Evolutionary conservation across 2,888 invertebrate species (phyloP).

Genomic region (Troides oblongomaculatus): DNA sequence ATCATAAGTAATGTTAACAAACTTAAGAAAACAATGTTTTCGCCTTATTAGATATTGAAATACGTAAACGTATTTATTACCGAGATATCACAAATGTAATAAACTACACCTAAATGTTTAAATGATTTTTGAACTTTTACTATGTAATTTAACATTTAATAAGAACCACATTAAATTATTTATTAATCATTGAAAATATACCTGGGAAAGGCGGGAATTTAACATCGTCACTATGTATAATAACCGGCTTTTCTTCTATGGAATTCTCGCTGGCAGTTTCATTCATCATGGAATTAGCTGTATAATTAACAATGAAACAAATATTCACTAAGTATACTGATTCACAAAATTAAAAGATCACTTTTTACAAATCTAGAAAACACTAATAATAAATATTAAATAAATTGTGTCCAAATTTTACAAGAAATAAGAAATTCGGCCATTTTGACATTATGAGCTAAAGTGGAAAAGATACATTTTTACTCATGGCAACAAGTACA

Average conservation of each 20-base stretch:
- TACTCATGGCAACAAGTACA: background rate
- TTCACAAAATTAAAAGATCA: conserved; percentile 4
- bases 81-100: background rate
- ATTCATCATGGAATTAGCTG: conserved; percentile 53
- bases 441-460: conserved; percentile 53
- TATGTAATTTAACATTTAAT: background rate
- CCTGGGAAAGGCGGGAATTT: conserved; percentile 73
- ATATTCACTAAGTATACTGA: conserved; percentile 6
- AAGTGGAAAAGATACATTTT: background rate
- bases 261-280: conserved; percentile 54
- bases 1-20: background rate
- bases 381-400: conserved; percentile 21
- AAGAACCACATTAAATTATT: background rate
- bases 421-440: conserved; percentile 43
- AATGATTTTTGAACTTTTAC: background rate
- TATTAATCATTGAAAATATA: conserved; percentile 35
- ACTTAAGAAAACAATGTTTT: too few species aligned
- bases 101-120: background rate
- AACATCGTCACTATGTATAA: conserved; percentile 46
- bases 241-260: conserved; percentile 65
- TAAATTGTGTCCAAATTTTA: conserved; percentile 33
- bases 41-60: too few species aligned
- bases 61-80: too few species aligned
- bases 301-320: conserved; percentile 22
- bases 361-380: conserved; percentile 6